Evolutionary conservation across 2,888 invertebrate species (phyloP).

Genomic region (Drosophila kuntzei): DNA sequence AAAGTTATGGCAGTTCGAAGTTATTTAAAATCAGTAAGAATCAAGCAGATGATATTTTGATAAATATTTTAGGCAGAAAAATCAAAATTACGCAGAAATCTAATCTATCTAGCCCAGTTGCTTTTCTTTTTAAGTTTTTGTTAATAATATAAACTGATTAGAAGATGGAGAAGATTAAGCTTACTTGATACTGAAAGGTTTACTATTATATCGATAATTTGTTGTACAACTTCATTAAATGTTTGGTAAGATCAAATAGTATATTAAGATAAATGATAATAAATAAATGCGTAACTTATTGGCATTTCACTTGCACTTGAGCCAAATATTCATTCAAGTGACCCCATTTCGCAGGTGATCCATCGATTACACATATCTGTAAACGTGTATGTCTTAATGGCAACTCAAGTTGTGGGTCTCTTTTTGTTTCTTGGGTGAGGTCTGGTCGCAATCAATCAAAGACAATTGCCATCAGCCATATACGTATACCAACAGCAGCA

Average conservation of each 20-base stretch:
- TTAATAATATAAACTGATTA: too few relatives aligned
- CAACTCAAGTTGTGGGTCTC: slow-evolving; percentile 52
- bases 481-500: not conserved
- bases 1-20: too few relatives aligned
- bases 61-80: too few relatives aligned
- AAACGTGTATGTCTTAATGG: slow-evolving; percentile 19
- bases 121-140: too few relatives aligned
- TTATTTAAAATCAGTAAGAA: too few relatives aligned
- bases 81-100: too few relatives aligned
- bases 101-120: too few relatives aligned
- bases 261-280: not conserved
- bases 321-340: slow-evolving; percentile 50
- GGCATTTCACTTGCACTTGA: slow-evolving; percentile 70
- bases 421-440: slow-evolving; percentile 56
- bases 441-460: slow-evolving; percentile 67
- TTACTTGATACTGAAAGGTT: not conserved
- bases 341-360: slow-evolving; percentile 56
- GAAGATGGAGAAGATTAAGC: too few relatives aligned
- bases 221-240: not conserved
- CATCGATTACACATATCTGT: slow-evolving; percentile 31
- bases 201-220: not conserved
- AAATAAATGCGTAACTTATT: not conserved
- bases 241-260: too few relatives aligned
- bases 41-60: too few relatives aligned
- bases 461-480: slow-evolving; percentile 44